Evolutionary conservation across 2,113 vertebrate species (phyloP).

Genomic region (Corythaixoides concolor): DNA sequence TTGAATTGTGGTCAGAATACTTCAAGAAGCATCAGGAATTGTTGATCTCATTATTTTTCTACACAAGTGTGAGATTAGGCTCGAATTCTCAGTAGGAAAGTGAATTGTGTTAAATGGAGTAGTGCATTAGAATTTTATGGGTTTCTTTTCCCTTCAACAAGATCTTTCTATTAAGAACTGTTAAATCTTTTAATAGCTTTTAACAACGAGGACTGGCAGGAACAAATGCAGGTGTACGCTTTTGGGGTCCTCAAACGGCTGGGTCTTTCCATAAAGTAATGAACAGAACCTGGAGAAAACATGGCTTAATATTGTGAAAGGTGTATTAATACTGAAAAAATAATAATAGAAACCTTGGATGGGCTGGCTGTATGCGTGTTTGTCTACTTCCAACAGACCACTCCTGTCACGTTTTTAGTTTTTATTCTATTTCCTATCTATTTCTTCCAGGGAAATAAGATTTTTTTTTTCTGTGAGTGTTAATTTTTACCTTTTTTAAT

Average conservation of each 20-base stretch:
- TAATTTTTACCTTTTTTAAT: constrained; percentile 10
- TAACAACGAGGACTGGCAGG: not conserved
- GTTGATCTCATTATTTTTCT: constrained; percentile 49
- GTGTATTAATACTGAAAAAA: constrained; percentile 31
- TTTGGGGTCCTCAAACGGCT: not conserved
- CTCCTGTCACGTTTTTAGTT: constrained; percentile 3
- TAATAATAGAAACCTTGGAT: not conserved
- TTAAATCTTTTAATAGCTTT: constrained; percentile 58
- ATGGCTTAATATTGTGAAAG: not conserved
- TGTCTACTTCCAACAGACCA: not conserved
- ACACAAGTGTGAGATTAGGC: not conserved
- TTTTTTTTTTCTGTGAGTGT: not conserved
- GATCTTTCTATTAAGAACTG: constrained; percentile 39
- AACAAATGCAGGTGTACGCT: constrained; percentile 4
- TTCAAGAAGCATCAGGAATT: not conserved
- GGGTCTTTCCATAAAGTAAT: not conserved
- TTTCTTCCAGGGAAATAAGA: not conserved
- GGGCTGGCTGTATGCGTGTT: not conserved
- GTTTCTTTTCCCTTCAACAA: constrained; percentile 47
- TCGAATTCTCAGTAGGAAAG: constrained; percentile 39
- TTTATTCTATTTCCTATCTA: not conserved
- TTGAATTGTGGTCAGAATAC: not conserved
- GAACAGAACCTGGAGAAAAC: not conserved
- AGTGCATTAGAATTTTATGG: constrained; percentile 36
- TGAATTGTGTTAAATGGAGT: constrained; percentile 27